Conservation (phyloP, 1,140 invertebrate genomes). For the Diachasma alloeum region DNA sequence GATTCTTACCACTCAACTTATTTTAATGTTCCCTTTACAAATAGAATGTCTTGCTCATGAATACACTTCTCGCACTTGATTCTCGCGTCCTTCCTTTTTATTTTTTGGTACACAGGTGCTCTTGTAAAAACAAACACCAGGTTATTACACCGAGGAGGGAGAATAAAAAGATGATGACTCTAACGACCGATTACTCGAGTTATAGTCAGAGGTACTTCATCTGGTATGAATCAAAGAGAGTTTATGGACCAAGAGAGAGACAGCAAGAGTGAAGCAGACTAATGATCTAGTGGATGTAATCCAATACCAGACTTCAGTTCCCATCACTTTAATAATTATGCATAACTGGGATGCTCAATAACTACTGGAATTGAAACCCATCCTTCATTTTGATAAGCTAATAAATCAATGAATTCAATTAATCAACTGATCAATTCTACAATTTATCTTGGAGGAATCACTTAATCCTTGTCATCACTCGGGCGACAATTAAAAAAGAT, state of each 20-base stretch:
- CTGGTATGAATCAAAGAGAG: neutral
- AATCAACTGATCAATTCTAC: neutral
- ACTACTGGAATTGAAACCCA: conserved; percentile 19
- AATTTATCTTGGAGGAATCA: neutral
- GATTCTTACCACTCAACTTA: neutral
- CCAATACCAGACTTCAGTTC: conserved; percentile 14
- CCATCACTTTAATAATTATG: conserved; percentile 19
- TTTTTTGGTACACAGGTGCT: neutral
- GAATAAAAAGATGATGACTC: neutral
- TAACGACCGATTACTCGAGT: conserved; percentile 22
- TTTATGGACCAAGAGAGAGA: conserved; percentile 2
- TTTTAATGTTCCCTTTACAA: neutral
- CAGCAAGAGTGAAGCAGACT: neutral
- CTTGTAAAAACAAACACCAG: neutral
- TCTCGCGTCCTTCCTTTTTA: neutral
- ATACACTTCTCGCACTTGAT: neutral
- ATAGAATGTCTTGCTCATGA: neutral
- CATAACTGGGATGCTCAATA: neutral
- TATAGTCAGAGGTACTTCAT: conserved; percentile 5
- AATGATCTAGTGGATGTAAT: conserved; percentile 10
- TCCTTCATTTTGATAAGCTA: neutral
- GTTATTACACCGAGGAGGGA: neutral
- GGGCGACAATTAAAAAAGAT: no score
- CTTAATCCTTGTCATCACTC: neutral
- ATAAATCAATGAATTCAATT: neutral